Evolutionary conservation across 2,113 vertebrate species (phyloP).

Genomic region (Trichechus manatus): DNA sequence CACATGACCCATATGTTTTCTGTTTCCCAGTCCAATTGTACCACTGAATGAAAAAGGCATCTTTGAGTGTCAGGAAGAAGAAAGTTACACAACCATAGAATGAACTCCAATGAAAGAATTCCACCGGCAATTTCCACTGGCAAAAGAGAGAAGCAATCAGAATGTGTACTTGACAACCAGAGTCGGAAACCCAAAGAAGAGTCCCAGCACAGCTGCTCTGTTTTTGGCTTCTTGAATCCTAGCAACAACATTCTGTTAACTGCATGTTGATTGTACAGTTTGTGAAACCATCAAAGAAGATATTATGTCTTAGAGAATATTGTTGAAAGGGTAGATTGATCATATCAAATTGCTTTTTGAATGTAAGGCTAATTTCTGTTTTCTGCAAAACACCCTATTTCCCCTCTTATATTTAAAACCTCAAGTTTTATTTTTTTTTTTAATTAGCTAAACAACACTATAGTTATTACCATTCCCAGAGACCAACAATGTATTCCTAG

Average conservation of each 20-base stretch:
- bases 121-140: neutral
- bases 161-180: neutral
- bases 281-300: neutral
- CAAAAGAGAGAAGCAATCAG: neutral
- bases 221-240: neutral
- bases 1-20: neutral
- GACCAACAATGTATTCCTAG: neutral
- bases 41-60: neutral
- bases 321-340: conserved; percentile 14
- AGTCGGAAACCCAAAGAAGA: neutral
- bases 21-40: neutral
- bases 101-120: neutral
- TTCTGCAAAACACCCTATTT: conserved; percentile 24
- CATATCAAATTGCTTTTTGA: conserved; percentile 47
- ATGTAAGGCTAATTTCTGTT: conserved; percentile 43
- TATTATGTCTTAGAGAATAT: neutral
- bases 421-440: neutral
- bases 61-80: neutral
- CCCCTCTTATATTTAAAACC: conserved; percentile 21
- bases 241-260: conserved; percentile 45
- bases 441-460: neutral
- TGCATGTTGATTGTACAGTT: conserved; percentile 4
- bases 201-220: neutral
- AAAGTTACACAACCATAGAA: neutral
- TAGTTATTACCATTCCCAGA: neutral